Conservation (phyloP, 2,888 invertebrate species). For the Synanthedon myopaeformis region DNA sequence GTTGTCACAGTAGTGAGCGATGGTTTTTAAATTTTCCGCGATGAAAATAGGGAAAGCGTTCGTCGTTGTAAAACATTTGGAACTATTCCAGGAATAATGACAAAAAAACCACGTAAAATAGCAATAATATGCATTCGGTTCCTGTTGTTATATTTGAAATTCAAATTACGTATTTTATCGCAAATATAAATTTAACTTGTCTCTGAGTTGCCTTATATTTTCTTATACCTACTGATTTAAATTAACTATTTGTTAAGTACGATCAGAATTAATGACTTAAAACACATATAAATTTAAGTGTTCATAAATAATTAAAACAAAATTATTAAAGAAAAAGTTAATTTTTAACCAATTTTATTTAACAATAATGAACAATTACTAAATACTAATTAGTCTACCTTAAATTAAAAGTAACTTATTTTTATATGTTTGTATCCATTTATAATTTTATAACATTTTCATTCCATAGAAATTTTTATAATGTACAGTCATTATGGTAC, state of each 20-base stretch:
- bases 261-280: no score
- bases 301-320: constrained; percentile 1
- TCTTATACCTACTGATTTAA: background rate
- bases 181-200: background rate
- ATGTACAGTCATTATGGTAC: no score
- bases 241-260: background rate
- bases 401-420: no score
- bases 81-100: constrained; percentile 56
- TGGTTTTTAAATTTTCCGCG: constrained; percentile 67
- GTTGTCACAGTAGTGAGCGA: constrained; percentile 67
- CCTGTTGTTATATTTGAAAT: constrained; percentile 10
- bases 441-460: no score
- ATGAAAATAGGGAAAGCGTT: constrained; percentile 69
- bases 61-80: constrained; percentile 61
- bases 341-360: no score
- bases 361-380: no score
- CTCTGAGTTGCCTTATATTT: background rate
- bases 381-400: no score
- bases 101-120: constrained; percentile 48
- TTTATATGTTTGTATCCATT: no score
- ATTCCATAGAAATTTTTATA: no score
- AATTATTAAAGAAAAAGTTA: no score
- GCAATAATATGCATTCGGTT: constrained; percentile 39
- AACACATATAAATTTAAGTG: background rate
- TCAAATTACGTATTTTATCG: background rate